phyloP scores from a whole-genome alignment of 1,140 invertebrate genomes.

The Dolichoris vasculosae region DNA sequence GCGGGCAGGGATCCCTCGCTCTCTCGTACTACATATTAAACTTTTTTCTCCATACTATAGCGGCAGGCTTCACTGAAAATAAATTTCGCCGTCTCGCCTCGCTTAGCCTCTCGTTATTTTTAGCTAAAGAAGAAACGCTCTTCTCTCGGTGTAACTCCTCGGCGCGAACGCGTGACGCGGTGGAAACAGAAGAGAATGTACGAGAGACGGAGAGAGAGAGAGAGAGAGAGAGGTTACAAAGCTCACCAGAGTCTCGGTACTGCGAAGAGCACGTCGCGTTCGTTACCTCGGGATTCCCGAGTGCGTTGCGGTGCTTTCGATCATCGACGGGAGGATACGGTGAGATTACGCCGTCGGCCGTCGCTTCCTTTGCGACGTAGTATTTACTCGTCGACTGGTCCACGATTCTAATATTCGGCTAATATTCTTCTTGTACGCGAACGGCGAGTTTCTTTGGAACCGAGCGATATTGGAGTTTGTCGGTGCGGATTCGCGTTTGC shows the following conservation, averaged over 20 bases:
- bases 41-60: constrained; percentile 35
- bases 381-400: not conserved
- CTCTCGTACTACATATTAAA: constrained; percentile 44
- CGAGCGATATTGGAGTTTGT: too few relatives aligned
- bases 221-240: not conserved
- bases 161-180: constrained; percentile 6
- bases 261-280: constrained; percentile 45
- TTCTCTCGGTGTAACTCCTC: not conserved
- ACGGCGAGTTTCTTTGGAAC: too few relatives aligned
- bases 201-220: not conserved
- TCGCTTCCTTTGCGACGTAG: constrained; percentile 57
- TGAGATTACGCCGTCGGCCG: constrained; percentile 64
- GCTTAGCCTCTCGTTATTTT: constrained; percentile 45
- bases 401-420: too few relatives aligned
- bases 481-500: too few relatives aligned
- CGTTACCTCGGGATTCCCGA: constrained; percentile 58
- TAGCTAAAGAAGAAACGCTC: constrained; percentile 32
- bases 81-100: constrained; percentile 48
- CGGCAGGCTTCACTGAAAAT: constrained; percentile 46
- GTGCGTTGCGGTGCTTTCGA: constrained; percentile 57
- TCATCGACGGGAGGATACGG: constrained; percentile 63
- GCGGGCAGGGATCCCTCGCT: constrained; percentile 19
- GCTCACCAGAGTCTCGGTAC: not conserved
- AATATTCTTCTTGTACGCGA: too few relatives aligned
- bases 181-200: constrained; percentile 47